phyloP scores from a whole-genome alignment of 2,888 invertebrate species.

The Caenorhabditis sp. region DNA sequence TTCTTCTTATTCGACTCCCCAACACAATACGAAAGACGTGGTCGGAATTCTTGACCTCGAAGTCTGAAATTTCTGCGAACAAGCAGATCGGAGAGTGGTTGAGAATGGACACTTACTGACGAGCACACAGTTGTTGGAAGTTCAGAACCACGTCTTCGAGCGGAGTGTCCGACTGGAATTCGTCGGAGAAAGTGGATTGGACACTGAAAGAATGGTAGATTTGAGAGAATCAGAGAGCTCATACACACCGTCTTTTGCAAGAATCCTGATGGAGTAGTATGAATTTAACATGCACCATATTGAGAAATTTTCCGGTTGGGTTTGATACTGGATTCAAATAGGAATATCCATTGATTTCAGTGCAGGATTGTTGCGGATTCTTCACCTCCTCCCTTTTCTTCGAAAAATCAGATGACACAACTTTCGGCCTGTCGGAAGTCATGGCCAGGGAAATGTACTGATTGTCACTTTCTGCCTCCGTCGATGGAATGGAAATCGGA shows the following conservation, averaged over 20 bases:
- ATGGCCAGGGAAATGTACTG: too few species aligned
- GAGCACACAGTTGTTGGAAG: conserved; percentile 36
- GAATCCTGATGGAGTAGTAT: conserved; percentile 33
- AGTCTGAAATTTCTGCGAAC: background rate
- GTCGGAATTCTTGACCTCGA: conserved; percentile 20
- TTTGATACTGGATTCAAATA: conserved; percentile 17
- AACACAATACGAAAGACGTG: conserved; percentile 50
- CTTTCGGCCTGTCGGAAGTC: too few species aligned
- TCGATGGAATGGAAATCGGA: too few species aligned
- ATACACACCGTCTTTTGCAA: conserved; percentile 21
- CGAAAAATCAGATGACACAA: background rate
- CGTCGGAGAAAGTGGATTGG: conserved; percentile 46
- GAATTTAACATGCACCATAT: conserved; percentile 58
- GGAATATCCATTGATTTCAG: background rate
- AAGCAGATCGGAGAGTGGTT: too few species aligned
- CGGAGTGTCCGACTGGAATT: conserved; percentile 37
- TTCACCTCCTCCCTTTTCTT: background rate
- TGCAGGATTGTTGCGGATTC: background rate
- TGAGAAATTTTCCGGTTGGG: conserved; percentile 22
- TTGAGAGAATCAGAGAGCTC: background rate
- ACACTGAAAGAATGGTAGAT: conserved; percentile 6
- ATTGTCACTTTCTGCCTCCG: too few species aligned
- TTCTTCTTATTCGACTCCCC: conserved; percentile 29
- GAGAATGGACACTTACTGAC: conserved; percentile 15
- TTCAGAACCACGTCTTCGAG: conserved; percentile 37